Conservation (phyloP, 2,113 vertebrate species). For the Cavia aperea region DNA sequence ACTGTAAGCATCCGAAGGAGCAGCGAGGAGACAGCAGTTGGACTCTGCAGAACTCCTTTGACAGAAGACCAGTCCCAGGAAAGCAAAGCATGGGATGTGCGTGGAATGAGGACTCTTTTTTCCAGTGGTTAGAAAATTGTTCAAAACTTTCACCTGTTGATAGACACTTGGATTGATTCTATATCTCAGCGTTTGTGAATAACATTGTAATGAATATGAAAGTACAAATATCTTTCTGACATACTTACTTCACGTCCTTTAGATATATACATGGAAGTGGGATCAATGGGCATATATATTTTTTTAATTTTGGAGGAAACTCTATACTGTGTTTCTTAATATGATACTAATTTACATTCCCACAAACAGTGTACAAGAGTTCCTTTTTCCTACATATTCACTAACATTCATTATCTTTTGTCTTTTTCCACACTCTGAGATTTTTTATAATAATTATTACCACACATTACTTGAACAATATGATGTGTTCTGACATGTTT, state of each 20-base stretch:
- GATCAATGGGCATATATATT: not conserved
- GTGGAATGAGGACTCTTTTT: too few species aligned
- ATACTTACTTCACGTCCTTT: not conserved
- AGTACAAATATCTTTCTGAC: not conserved
- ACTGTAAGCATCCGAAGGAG: too few species aligned
- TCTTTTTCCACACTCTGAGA: not conserved
- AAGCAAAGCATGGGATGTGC: too few species aligned
- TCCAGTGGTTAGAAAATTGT: too few species aligned
- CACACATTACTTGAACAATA: not conserved
- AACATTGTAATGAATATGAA: not conserved
- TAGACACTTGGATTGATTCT: not conserved
- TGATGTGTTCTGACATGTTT: too few species aligned
- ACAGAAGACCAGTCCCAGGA: too few species aligned
- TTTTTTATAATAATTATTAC: not conserved
- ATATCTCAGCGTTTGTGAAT: not conserved
- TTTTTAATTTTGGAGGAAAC: not conserved
- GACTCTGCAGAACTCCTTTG: too few species aligned
- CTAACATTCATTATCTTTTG: not conserved
- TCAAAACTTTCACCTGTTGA: not conserved
- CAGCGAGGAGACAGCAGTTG: too few species aligned
- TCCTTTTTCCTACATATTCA: not conserved
- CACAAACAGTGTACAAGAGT: not conserved
- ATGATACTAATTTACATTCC: not conserved
- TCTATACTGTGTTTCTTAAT: not conserved
- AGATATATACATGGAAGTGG: not conserved